Conservation (phyloP, 2,113 vertebrate species). For the Bufo gargarizans region DNA sequence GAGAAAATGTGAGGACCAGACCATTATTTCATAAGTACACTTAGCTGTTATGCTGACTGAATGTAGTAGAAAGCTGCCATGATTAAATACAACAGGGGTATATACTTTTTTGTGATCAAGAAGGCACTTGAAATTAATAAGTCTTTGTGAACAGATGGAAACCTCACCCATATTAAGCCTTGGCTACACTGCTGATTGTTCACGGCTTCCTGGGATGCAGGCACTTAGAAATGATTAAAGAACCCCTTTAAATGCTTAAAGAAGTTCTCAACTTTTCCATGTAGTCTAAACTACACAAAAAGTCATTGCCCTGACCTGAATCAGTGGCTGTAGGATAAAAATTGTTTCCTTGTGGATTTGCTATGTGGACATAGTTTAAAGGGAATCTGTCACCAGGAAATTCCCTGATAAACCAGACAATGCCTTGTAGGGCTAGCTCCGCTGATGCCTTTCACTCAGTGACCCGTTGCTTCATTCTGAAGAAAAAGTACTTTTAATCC, state of each 20-base stretch:
- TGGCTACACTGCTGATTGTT: too few relatives aligned
- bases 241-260: background rate
- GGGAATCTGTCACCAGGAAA: background rate
- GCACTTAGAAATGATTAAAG: background rate
- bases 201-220: too few relatives aligned
- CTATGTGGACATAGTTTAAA: background rate
- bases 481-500: too few relatives aligned
- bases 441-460: too few relatives aligned
- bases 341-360: background rate
- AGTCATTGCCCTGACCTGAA: background rate
- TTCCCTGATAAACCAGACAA: too few relatives aligned
- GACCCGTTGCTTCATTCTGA: too few relatives aligned
- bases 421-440: too few relatives aligned
- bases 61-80: background rate
- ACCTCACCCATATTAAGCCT: background rate
- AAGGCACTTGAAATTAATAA: background rate
- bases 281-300: background rate
- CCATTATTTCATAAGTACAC: background rate
- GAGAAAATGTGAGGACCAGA: background rate
- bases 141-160: background rate
- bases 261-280: background rate
- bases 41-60: background rate
- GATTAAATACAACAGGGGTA: background rate
- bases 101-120: background rate
- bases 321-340: background rate